Evolutionary conservation across 1,140 invertebrate genomes (phyloP).

Genomic region (Drosophila kurseongensis): DNA sequence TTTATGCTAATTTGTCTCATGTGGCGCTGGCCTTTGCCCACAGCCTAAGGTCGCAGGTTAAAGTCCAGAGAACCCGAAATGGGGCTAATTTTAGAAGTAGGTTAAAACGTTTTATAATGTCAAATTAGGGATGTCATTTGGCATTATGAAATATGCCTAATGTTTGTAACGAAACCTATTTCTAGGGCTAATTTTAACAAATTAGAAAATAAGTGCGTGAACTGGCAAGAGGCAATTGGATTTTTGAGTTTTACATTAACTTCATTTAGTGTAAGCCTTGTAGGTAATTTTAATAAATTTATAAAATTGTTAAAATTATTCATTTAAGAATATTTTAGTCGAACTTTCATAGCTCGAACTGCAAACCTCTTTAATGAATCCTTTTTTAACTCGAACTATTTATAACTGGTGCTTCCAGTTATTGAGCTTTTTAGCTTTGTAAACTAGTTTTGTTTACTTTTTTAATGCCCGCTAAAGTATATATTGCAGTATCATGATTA

Average conservation of each 20-base stretch:
- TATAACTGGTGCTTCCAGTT: too few relatives aligned
- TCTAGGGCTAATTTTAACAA: conserved; percentile 11
- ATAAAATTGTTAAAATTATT: too few relatives aligned
- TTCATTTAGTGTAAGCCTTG: too few relatives aligned
- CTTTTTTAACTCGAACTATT: too few relatives aligned
- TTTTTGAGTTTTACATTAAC: neutral
- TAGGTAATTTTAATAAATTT: too few relatives aligned
- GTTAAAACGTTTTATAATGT: conserved; percentile 65
- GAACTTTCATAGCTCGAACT: too few relatives aligned
- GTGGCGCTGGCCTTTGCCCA: conserved; percentile 55
- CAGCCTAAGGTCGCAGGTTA: conserved; percentile 62
- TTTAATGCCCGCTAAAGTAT: too few relatives aligned
- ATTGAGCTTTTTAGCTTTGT: too few relatives aligned
- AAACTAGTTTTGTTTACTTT: too few relatives aligned
- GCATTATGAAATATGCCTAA: conserved; percentile 41
- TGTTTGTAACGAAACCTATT: conserved; percentile 9
- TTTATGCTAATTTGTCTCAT: conserved; percentile 77
- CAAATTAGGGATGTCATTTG: conserved; percentile 58
- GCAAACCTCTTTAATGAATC: too few relatives aligned
- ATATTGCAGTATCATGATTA: too few relatives aligned
- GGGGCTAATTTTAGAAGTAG: conserved; percentile 60
- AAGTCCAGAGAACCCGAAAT: conserved; percentile 29
- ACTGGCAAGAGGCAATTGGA: neutral
- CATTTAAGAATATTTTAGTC: too few relatives aligned
- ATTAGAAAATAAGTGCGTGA: conserved; percentile 6